Evolutionary conservation across 1,140 invertebrate species (phyloP), one percentile per base, ranked within the genome.

Genomic region (Capitella teleta): DNA sequence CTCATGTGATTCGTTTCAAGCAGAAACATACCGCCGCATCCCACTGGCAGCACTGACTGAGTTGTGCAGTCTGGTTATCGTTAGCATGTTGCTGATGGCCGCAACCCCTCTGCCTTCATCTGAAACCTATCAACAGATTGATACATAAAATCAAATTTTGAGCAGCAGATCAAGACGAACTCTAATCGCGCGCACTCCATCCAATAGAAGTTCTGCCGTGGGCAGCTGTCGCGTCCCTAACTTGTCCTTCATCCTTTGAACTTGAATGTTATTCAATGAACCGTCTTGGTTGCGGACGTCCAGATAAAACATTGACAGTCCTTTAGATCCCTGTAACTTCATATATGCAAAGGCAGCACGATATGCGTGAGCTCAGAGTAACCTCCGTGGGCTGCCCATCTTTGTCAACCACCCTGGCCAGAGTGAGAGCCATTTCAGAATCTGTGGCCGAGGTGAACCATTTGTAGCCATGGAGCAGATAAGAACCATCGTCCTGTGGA

Each of bases 371-470:
- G n/a, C 19, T 6, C 28, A 34, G 37, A 48, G 38, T 53, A 60
- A 75, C 74, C 52, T 67, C 49, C 24, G 64, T 55, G 14, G 58
- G 52, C 26, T 67, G 50, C 43, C 72, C 74, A 51, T 76, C 54
- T 26, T 58, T 49, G 55, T 75, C 70, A 6, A 70, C 63, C 45
- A 76, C 62, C 47, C 77, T 61, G 14, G 78, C 79, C 40, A 81
- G 58, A n/a, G 78, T 79, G 26, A 80, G 66, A 21, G 76, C 62
- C 60, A 80, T 77, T 60, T 80, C 75, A 16, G 78, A 65, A 66
- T 81, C 79, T 30, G 77, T 78, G 21, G 79, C 79, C 4, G 78
- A 80, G 30, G 76, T 76, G 61, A 80, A 80, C 78, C 79, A 81
- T 61, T 73, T 70, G 56, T 67, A 71, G 3, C 79, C 79, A 64